Evolutionary conservation across 2,113 vertebrate species (phyloP), one percentile per base, ranked within the genome.

Genomic region (Mustelus asterias): DNA sequence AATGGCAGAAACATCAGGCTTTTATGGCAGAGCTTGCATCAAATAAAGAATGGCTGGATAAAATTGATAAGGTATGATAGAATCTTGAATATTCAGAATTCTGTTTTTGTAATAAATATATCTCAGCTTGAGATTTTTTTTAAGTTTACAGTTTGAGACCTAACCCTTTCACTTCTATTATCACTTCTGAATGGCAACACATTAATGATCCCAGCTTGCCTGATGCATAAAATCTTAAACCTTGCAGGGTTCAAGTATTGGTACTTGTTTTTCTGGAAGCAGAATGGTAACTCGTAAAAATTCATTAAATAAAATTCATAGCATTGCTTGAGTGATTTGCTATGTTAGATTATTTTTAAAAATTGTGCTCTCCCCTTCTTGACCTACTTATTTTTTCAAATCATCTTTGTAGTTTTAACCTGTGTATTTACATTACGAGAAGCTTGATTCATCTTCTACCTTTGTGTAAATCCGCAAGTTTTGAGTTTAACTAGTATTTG

Each of bases 11-110:
- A 89, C 99, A 99, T 96, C 99, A 99, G 96, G 99, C 99, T 3
- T 99, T 99, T 96, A 99, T 99, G 98, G 99, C 99, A 29, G 99
- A 99, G 95, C 98, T 99, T 95, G 99, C 98, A 96, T 99, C 99
- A 97, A 99, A 99, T 97, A 99, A 99, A 97, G 99, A 99, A 96
- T 99, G 99, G 99, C 98, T 99, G 96, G 99, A 99, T 96, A 99
- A 99, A 97, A 99, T 99, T 95, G 97, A 99, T 96, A 99, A 99
- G 98, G 99, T 99, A 96, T 95, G 95, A 96, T 18, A 95, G 29
- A 5, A 0, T 70, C 89, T 86, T 29, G 89, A 69, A 54, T 93
- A 96, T 14, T 37, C 95, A 96, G 95, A 96, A 96, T 41, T 94
- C 95, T 93, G 96, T 72, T 96, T 97, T 96, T 96, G 96, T 60